Base-by-base conservation (phyloP, 1,140 invertebrate species). In the Euschistus heros region DNA sequence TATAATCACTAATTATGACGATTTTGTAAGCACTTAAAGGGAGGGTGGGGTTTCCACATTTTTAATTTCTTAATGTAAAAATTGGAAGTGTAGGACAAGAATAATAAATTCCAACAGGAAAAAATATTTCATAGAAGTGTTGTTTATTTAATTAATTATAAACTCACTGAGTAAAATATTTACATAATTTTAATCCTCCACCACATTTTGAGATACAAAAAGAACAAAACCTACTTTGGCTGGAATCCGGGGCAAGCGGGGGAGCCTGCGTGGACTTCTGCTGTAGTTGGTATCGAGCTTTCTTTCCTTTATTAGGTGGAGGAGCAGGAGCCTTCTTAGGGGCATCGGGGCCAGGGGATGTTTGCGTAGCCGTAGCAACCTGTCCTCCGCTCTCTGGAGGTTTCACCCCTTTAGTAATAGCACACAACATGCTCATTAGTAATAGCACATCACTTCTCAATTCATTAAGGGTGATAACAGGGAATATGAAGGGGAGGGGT, bases 351-450 rank as follows among this genome's bases (percentile, higher is more conserved):
- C 75, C 24, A 24, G 76, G 66, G 44, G 70, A 68, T 24, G 81
- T 82, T 66, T 81, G 80, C 0, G 82, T 84, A 3, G 80, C 80
- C 15, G 84, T 82, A 73, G 84, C 78, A 2, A 83, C 80, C 69
- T 82, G 81, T 22, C 54, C 54, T 57, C 54, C 54, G 15, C 54
- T 62, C 63, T 42, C 44, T 62, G 20, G 18, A 17, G 26, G n/a
- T 54, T 64, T 22, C 50, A 59, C 20, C 22, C 44, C 61, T 50
- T 63, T 6, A 15, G 13, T 4, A 3, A 0, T 18, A 5, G 24
- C 44, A 10, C 44, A 63, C 44, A 69, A 54, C 52, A 57, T 57
- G 54, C 54, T 57, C 18, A 57, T 57, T 57, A 57, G 54, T 57
- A 57, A 57, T 26, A 50, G 20, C 47, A 50, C 5, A 50, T n/a